Evolutionary conservation across 2,888 invertebrate species (phyloP).

Genomic region (Rutpela maculata): DNA sequence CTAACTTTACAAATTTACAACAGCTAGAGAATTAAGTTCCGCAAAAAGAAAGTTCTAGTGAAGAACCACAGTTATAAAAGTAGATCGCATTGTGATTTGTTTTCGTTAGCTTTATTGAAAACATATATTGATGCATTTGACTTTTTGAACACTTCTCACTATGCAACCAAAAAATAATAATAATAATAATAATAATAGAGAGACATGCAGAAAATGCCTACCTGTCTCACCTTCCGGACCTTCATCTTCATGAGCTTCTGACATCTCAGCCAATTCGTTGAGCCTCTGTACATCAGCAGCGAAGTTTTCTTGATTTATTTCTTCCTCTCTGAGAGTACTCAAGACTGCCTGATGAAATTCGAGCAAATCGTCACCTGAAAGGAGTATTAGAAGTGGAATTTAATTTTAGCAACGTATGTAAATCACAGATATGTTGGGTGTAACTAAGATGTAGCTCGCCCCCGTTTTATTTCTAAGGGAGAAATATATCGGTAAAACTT

Average conservation of each 20-base stretch:
- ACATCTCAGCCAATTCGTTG: constrained; percentile 83
- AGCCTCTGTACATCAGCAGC: constrained; percentile 83
- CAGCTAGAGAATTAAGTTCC: too few relatives aligned
- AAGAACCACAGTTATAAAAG: too few relatives aligned
- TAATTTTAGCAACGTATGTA: background rate
- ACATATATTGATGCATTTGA: constrained; percentile 2
- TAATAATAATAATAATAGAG: constrained; percentile 19
- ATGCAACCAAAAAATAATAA: constrained; percentile 24
- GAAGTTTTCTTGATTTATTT: constrained; percentile 77
- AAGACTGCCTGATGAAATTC: constrained; percentile 92
- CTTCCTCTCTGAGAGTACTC: constrained; percentile 81
- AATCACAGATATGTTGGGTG: background rate
- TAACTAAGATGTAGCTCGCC: background rate
- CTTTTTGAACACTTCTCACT: constrained; percentile 52
- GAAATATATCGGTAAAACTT: too few relatives aligned
- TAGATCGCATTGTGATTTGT: too few relatives aligned
- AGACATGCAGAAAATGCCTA: constrained; percentile 70
- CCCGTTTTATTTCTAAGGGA: too few relatives aligned
- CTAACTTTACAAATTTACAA: too few relatives aligned
- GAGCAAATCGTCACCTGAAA: constrained; percentile 86
- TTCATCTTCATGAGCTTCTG: constrained; percentile 83
- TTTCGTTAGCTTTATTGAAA: background rate
- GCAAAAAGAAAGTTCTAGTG: too few relatives aligned
- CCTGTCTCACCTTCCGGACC: constrained; percentile 79
- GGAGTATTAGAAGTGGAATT: constrained; percentile 5